Percentiles rank a stretch among this genome's conserved stretches.
phyloP scores from a whole-genome alignment of 2,113 vertebrate genomes.

The Circaetus gallicus region DNA sequence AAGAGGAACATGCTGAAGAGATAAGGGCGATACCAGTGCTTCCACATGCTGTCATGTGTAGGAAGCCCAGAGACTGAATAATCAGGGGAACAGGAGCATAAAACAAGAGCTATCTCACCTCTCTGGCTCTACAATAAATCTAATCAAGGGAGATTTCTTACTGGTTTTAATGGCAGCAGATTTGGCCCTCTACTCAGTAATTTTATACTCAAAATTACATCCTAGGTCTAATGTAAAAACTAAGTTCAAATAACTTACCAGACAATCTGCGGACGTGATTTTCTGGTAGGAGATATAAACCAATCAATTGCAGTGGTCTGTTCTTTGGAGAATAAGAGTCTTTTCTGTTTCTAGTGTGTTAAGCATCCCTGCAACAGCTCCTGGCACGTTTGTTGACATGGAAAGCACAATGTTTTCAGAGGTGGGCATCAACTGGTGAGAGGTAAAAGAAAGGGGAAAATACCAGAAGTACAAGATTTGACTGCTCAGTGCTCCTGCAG shows the following conservation, averaged over 20 bases:
- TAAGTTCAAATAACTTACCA: not conserved
- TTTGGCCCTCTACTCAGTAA: not conserved
- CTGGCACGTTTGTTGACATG: rapidly evolving
- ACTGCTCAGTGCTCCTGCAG: not conserved
- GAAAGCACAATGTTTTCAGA: not conserved
- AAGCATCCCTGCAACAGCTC: not conserved
- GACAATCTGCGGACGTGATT: not conserved
- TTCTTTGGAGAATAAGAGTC: not conserved
- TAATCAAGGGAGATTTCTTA: not conserved
- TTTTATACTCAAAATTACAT: not conserved
- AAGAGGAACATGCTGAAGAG: not conserved
- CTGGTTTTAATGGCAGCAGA: not conserved
- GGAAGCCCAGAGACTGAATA: not conserved
- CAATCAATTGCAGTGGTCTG: not conserved
- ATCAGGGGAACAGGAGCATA: not conserved
- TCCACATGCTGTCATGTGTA: not conserved
- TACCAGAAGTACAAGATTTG: not conserved
- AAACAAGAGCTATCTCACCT: not conserved
- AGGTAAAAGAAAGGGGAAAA: not conserved
- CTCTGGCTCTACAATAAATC: not conserved
- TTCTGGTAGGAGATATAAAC: not conserved
- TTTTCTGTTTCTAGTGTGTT: not conserved
- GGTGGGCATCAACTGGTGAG: not conserved
- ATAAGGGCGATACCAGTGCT: not conserved
- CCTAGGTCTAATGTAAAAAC: not conserved